Evolutionary conservation across 2,113 vertebrate species (phyloP), one percentile per base, ranked within the genome.

Genomic region (Crocuta crocuta): DNA sequence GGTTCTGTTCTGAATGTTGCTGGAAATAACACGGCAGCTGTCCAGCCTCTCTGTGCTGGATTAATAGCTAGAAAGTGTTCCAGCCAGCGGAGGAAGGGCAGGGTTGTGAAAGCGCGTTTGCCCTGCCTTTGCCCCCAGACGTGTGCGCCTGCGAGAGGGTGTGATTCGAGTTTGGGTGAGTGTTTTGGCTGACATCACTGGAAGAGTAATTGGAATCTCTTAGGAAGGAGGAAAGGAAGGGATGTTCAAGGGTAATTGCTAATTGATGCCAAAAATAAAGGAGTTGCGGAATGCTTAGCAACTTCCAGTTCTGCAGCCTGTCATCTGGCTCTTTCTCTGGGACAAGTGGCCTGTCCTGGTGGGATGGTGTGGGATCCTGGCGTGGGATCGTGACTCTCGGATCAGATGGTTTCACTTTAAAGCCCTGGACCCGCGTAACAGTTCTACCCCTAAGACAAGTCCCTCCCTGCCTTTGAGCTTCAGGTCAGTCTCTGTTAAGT

Each of bases 171-270:
- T 53, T 68, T 31, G 58, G 86, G 50, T 21, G 33, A 39, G 35
- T 33, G n/a, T 90, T 58, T 78, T 58, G 83, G 31, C 80, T 78
- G 28, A 55, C 86, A 68, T 79, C 50, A 71, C 61, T 71, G 76
- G 33, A 71, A 33, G 26, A 48, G 53, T 73, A 45, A 91, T 66
- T 79, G 55, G 16, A 71, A 61, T 50, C 19, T 83, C 83, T 87
- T 74, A 6, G 28, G 58, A 61, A n/a, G 68, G 4, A n/a, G 15
- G 33, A 43, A 50, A 43, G 35, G 31, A 58, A 53, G 92, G 7
- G 24, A 78, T 68, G n/a, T 50, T 63, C 50, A 39, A 78, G 58
- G 73, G 65, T 58, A 65, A 76, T 53, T 88, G 70, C 85, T 79
- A 53, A 79, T 79, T 10, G 65, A 53, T 16, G 33, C 61, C 33